Percentiles rank a stretch among this genome's conserved stretches.
Evolutionary conservation across 2,113 vertebrate genomes (phyloP).

Genomic region (Chaetorhynchus papuensis): DNA sequence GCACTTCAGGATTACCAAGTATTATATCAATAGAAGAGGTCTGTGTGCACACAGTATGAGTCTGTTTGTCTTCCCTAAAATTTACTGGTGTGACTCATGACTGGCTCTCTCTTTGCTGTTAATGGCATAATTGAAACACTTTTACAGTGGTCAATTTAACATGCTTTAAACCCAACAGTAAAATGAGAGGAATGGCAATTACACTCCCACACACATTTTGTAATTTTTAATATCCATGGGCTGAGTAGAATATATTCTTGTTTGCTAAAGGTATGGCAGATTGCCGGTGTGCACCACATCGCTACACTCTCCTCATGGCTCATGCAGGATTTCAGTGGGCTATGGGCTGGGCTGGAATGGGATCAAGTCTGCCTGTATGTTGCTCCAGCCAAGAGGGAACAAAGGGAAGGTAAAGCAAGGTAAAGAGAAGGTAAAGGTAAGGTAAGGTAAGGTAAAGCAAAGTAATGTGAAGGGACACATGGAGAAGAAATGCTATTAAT

Average conservation of each 20-base stretch:
- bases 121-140: slow-evolving; percentile 38
- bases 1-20: neutral
- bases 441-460: neutral
- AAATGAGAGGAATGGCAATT: slow-evolving; percentile 5
- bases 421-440: neutral
- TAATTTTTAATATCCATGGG: neutral
- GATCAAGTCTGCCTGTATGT: neutral
- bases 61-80: slow-evolving; percentile 51
- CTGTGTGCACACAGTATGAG: slow-evolving; percentile 30
- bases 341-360: neutral
- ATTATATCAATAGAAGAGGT: slow-evolving; percentile 42
- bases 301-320: neutral
- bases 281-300: neutral
- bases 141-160: slow-evolving; percentile 41
- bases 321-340: neutral
- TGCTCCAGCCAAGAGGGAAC: neutral
- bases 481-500: neutral
- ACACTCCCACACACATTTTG: neutral
- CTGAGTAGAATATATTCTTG: neutral
- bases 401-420: neutral
- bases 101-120: neutral
- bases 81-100: slow-evolving; percentile 31
- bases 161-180: neutral
- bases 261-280: neutral
- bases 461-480: neutral